phyloP scores from a whole-genome alignment of 1,140 invertebrate species.

The Hetaerina americana region DNA sequence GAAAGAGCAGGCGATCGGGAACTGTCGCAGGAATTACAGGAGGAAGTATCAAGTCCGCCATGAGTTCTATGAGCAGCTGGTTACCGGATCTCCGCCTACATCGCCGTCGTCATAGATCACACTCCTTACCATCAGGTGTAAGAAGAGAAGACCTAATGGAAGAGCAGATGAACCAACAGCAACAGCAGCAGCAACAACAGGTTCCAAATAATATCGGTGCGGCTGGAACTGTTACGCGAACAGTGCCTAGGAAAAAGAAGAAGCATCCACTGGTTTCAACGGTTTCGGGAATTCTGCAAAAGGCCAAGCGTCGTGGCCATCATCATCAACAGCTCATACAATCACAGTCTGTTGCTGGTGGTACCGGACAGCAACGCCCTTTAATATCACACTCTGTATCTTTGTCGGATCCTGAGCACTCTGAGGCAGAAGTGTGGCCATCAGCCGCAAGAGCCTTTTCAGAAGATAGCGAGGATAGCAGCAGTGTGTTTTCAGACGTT shows the following conservation, averaged over 20 bases:
- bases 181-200: conserved; percentile 20
- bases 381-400: conserved; percentile 34
- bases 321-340: conserved; percentile 22
- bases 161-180: conserved; percentile 29
- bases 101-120: conserved; percentile 56
- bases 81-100: conserved; percentile 65
- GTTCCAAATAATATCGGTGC: conserved; percentile 19
- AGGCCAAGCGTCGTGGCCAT: conserved; percentile 52
- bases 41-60: conserved; percentile 60
- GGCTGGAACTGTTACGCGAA: conserved; percentile 15
- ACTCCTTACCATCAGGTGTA: conserved; percentile 61
- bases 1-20: background rate
- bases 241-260: conserved; percentile 47
- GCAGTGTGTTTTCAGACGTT: conserved; percentile 48
- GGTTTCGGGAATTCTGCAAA: conserved; percentile 64
- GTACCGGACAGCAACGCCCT: background rate
- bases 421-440: conserved; percentile 55
- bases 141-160: conserved; percentile 36
- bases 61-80: conserved; percentile 66
- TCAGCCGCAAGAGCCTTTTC: conserved; percentile 28
- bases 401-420: conserved; percentile 61
- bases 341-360: background rate
- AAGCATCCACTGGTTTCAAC: conserved; percentile 64
- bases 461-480: conserved; percentile 45
- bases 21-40: conserved; percentile 30